Percentiles rank a stretch among this genome's conserved stretches.
These are phyloP conservation scores for Cephalopachus bancanus DNA, from an alignment of 2,797 vertebrate species.

Conservation along the genomic window DNA sequence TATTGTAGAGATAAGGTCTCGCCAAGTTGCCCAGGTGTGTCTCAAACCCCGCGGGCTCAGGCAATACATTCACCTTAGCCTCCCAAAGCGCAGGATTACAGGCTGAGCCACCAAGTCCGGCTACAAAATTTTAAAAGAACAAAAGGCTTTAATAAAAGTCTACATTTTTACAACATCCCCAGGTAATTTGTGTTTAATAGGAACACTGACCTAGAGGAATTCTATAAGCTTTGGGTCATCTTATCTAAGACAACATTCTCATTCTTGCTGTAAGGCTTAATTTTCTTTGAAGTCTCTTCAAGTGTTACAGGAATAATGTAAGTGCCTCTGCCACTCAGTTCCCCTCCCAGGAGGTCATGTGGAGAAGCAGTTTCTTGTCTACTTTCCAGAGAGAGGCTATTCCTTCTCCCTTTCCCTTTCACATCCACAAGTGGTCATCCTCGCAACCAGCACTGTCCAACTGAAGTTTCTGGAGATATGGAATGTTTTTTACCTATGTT, in stretches of 20 bases:
- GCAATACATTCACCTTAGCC: no score
- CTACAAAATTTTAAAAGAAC: neutral
- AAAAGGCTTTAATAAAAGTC: neutral
- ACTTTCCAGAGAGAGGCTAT: neutral
- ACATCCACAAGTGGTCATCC: no score
- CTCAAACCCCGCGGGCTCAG: no score
- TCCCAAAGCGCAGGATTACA: no score
- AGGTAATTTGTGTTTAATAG: neutral
- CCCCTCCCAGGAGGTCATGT: neutral
- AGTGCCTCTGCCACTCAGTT: neutral
- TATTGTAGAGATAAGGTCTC: no score
- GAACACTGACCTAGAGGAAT: neutral
- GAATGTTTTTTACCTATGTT: rapidly evolving
- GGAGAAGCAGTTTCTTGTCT: neutral
- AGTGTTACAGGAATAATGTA: neutral
- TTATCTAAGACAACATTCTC: neutral
- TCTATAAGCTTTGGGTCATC: neutral
- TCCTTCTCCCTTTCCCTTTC: neutral
- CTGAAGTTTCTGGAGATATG: neutral
- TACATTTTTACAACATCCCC: neutral
- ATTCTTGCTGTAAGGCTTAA: neutral
- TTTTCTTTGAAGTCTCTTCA: neutral
- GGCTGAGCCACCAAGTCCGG: neutral
- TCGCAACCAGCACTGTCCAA: neutral
- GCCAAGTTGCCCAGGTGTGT: no score